Percentiles rank a stretch among this genome's conserved stretches.
Evolutionary conservation across 2,797 vertebrate species (phyloP).

Genomic region (Rhinophrynus dorsalis): DNA sequence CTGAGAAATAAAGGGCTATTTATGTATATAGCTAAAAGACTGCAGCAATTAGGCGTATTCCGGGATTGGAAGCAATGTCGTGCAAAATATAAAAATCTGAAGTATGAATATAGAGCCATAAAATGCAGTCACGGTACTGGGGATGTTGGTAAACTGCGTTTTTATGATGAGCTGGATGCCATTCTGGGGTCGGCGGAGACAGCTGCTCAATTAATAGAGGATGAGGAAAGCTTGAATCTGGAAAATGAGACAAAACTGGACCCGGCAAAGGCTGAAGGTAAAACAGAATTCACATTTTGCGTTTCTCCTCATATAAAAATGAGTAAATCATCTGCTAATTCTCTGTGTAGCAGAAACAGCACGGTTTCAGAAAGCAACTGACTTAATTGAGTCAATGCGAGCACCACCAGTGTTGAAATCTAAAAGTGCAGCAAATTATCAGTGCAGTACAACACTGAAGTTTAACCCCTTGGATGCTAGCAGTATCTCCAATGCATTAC

Average conservation of each 20-base stretch:
- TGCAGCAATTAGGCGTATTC: conserved; percentile 81
- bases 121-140: conserved; percentile 71
- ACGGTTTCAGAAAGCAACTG: conserved; percentile 43
- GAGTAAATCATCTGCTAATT: conserved; percentile 17
- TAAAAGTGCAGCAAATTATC: conserved; percentile 56
- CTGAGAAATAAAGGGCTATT: conserved; percentile 84
- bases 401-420: conserved; percentile 53
- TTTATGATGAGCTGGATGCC: conserved; percentile 71
- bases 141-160: conserved; percentile 70
- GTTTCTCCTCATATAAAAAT: conserved; percentile 49
- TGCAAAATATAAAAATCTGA: conserved; percentile 86
- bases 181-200: conserved; percentile 64
- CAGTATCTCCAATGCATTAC: too few species aligned
- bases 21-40: conserved; percentile 84
- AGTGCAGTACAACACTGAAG: too few species aligned
- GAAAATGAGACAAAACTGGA: conserved; percentile 54
- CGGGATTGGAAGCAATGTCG: conserved; percentile 88
- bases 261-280: conserved; percentile 62
- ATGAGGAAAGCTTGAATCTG: conserved; percentile 61
- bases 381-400: conserved; percentile 15
- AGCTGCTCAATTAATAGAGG: conserved; percentile 58
- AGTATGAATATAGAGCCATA: conserved; percentile 77
- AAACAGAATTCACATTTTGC: conserved; percentile 54
- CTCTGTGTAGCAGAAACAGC: conserved; percentile 45
- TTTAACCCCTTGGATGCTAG: too few species aligned